A percentile compares a stretch with the other conserved stretches of the same genome.
Evolutionary conservation across 2,888 invertebrate genomes (phyloP).

Genomic region (Uropetala carovei): DNA sequence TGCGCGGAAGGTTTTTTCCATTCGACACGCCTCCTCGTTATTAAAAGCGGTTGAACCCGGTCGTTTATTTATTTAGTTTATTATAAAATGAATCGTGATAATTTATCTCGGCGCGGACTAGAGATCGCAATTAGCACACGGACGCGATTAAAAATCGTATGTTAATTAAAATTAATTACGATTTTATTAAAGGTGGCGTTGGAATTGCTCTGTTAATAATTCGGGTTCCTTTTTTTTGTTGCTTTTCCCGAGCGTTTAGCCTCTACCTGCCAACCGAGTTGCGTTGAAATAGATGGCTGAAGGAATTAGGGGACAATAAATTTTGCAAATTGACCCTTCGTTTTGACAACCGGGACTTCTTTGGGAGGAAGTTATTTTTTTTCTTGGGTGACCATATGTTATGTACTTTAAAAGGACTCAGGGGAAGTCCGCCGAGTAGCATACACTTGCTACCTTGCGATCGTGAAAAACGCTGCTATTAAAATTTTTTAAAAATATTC

Average conservation of each 20-base stretch:
- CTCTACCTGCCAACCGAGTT: not conserved
- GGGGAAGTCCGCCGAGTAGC: not conserved
- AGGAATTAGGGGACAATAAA: conserved; percentile 44
- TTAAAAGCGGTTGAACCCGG: not conserved
- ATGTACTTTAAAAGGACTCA: not conserved
- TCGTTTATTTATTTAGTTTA: not conserved
- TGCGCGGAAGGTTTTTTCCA: not conserved
- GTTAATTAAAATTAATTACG: conserved; percentile 46
- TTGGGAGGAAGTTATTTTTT: not conserved
- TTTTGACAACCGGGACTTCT: not conserved
- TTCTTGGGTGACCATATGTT: not conserved
- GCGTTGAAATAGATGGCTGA: not conserved
- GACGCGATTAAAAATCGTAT: not conserved
- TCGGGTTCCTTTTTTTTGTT: not conserved
- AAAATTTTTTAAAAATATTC: no score
- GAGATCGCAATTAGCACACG: not conserved
- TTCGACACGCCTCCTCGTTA: not conserved
- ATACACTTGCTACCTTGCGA: no score
- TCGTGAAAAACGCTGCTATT: no score
- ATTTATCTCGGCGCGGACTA: not conserved
- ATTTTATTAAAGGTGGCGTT: conserved; percentile 12
- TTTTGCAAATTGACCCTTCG: not conserved
- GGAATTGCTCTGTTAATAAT: conserved; percentile 11
- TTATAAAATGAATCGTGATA: not conserved
- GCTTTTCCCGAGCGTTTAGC: not conserved